Percentiles rank a stretch among this genome's conserved stretches.
Evolutionary conservation across 2,113 vertebrate genomes (phyloP).

Genomic region (Antennarius striatus): DNA sequence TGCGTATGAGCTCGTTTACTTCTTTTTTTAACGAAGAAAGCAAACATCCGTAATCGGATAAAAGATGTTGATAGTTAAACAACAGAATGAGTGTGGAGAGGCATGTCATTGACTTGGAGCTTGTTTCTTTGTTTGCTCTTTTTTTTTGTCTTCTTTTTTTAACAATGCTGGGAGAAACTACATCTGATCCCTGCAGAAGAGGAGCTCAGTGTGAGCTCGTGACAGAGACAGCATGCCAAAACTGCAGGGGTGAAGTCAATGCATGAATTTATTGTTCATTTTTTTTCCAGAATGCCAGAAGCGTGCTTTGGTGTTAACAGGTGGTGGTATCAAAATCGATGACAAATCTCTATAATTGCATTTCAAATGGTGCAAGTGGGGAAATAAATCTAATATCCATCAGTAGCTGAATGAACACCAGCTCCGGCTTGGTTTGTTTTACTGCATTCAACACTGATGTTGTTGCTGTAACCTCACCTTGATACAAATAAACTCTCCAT

Average conservation of each 20-base stretch:
- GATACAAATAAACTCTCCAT: background rate
- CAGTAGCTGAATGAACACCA: background rate
- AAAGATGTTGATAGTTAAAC: too few relatives aligned
- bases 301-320: constrained; percentile 3
- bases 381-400: constrained; percentile 1
- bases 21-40: too few relatives aligned
- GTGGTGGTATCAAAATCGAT: constrained; percentile 22
- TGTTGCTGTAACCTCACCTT: background rate
- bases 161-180: constrained; percentile 17
- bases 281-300: background rate
- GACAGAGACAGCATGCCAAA: background rate
- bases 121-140: constrained; percentile 32
- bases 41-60: too few relatives aligned
- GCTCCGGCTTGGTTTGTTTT: background rate
- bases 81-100: too few relatives aligned
- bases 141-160: constrained; percentile 14
- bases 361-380: constrained; percentile 4
- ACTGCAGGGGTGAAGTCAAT: constrained; percentile 32
- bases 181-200: constrained; percentile 12
- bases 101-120: background rate
- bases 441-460: too few relatives aligned
- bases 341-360: background rate
- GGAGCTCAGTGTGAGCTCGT: background rate
- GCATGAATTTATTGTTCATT: constrained; percentile 22
- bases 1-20: too few relatives aligned